Percentiles rank a stretch among this genome's conserved stretches.
These are phyloP conservation scores for Drosophila mettleri DNA, from an alignment of 2,888 invertebrate genomes.

Conservation along the genomic window DNA sequence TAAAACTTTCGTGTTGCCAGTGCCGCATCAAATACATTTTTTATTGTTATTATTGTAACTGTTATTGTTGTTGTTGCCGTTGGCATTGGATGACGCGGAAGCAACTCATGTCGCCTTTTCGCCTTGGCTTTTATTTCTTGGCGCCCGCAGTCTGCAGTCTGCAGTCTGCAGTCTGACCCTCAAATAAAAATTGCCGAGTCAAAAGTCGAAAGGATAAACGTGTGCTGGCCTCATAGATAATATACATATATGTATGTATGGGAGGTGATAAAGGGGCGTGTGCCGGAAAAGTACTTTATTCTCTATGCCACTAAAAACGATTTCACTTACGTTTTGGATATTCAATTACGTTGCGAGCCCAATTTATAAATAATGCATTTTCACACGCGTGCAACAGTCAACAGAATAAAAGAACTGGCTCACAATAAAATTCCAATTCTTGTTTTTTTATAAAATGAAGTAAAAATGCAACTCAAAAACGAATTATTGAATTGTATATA, in stretches of 20 bases:
- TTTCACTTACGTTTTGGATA: slow-evolving; percentile 24
- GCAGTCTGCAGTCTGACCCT: slow-evolving; percentile 21
- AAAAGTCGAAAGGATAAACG: slow-evolving; percentile 57
- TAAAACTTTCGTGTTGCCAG: slow-evolving; percentile 77
- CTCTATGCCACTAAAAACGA: slow-evolving; percentile 49
- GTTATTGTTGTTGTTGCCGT: slow-evolving; percentile 60
- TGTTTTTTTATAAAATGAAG: not conserved
- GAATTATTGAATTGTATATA: too few species aligned
- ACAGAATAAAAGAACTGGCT: not conserved
- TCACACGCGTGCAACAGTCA: slow-evolving; percentile 21
- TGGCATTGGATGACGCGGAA: slow-evolving; percentile 64
- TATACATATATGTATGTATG: not conserved
- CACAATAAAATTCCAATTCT: not conserved
- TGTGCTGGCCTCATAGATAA: slow-evolving; percentile 5
- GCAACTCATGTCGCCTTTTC: slow-evolving; percentile 37
- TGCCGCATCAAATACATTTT: slow-evolving; percentile 73
- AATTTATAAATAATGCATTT: slow-evolving; percentile 17
- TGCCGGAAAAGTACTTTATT: not conserved
- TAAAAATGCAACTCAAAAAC: too few species aligned
- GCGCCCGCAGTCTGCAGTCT: slow-evolving; percentile 38
- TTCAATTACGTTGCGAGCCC: slow-evolving; percentile 26
- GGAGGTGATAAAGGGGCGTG: not conserved
- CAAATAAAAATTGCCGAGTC: slow-evolving; percentile 66
- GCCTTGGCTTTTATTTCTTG: slow-evolving; percentile 41
- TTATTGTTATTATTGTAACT: slow-evolving; percentile 37